Evolutionary conservation across 2,113 vertebrate genomes (phyloP).

Genomic region (Muntiacus reevesi): DNA sequence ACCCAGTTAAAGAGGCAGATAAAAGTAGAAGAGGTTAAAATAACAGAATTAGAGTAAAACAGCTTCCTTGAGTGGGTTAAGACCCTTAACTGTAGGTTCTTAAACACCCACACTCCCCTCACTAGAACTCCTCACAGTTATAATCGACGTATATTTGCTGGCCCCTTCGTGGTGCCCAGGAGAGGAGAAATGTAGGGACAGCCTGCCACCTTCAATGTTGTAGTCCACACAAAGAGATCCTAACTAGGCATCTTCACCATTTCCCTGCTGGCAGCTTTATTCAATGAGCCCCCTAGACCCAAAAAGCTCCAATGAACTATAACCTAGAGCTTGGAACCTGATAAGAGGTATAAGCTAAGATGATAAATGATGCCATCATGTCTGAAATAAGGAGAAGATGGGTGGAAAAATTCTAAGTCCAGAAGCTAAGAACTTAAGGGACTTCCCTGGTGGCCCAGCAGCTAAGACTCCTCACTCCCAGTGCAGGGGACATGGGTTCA

Average conservation of each 20-base stretch:
- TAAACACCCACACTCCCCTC: rapidly evolving
- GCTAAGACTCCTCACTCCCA: background rate
- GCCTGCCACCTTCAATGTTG: background rate
- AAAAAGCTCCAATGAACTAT: background rate
- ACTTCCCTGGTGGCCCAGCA: background rate
- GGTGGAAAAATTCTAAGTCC: rapidly evolving
- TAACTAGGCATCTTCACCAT: background rate
- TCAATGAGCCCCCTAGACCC: background rate
- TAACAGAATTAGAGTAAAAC: conserved; percentile 1
- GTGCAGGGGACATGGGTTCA: background rate
- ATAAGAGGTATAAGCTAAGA: no score
- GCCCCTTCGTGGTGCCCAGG: rapidly evolving
- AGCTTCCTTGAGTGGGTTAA: background rate
- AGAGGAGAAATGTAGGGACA: rapidly evolving
- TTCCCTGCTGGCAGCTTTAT: background rate
- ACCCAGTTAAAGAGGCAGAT: background rate
- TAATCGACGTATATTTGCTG: rapidly evolving
- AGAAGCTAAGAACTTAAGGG: background rate
- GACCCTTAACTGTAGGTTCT: background rate
- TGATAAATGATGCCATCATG: rapidly evolving
- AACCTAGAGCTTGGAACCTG: background rate
- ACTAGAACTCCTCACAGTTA: rapidly evolving
- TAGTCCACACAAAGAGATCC: rapidly evolving
- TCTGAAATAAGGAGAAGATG: background rate
- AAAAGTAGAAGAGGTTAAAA: conserved; percentile 30